phyloP scores from a whole-genome alignment of 35 echinoderm and acorn worm species.

The Patiria miniata region DNA sequence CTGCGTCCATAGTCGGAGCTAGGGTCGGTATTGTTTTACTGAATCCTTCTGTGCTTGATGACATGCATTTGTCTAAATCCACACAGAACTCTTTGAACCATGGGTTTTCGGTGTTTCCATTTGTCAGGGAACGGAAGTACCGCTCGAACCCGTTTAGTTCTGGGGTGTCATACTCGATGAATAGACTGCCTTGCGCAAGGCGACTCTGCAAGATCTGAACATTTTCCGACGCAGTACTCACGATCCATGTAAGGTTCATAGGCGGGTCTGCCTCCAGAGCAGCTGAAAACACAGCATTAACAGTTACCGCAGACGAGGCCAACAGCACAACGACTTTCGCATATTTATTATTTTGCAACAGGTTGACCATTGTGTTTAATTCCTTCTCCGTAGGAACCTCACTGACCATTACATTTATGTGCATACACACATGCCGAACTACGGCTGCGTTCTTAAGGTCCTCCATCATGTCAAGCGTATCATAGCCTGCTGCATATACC shows the following conservation, averaged over 20 bases:
- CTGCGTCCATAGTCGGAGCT: slow-evolving; percentile 45
- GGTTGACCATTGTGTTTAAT: slow-evolving; percentile 8
- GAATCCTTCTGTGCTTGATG: neutral
- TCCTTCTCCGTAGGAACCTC: neutral
- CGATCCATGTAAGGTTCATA: slow-evolving; percentile 40
- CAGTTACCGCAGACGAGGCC: neutral
- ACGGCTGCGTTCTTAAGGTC: slow-evolving; percentile 39
- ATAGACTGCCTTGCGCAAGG: slow-evolving; percentile 20
- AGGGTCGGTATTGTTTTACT: neutral
- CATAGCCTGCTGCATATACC: slow-evolving; percentile 74
- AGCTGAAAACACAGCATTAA: slow-evolving; percentile 1
- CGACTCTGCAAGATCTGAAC: neutral
- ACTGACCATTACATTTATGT: slow-evolving; percentile 13
- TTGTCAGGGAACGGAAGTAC: slow-evolving; percentile 17
- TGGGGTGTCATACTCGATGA: slow-evolving; percentile 13
- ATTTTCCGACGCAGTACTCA: neutral
- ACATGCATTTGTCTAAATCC: neutral
- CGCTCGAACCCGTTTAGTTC: slow-evolving; percentile 21
- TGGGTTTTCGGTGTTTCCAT: neutral
- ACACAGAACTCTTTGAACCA: neutral
- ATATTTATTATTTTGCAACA: neutral
- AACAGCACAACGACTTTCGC: slow-evolving; percentile 50
- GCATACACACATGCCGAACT: slow-evolving; percentile 61
- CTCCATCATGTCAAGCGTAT: slow-evolving; percentile 53
- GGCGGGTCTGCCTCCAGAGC: neutral